phyloP scores from a whole-genome alignment of 2,888 invertebrate genomes.

The Apamea monoglypha region DNA sequence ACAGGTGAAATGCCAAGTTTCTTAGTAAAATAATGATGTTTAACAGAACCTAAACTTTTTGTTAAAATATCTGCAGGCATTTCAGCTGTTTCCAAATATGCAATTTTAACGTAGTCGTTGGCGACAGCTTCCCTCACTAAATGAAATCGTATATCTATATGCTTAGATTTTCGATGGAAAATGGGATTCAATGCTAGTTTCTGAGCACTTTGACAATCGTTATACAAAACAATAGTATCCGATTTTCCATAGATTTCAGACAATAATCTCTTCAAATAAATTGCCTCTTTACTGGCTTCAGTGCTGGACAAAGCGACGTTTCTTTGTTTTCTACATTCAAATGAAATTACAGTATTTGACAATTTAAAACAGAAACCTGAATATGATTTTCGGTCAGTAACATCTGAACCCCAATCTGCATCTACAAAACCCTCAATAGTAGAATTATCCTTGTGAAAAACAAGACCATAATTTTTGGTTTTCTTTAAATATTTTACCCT shows the following conservation, averaged over 20 bases:
- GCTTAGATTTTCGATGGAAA: neutral
- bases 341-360: neutral
- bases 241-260: neutral
- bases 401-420: neutral
- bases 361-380: neutral
- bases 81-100: neutral
- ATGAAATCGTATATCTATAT: neutral
- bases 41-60: no score
- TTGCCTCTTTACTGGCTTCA: neutral
- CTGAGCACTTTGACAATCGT: neutral
- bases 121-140: neutral
- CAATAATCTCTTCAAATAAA: neutral
- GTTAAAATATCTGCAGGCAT: no score
- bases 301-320: neutral
- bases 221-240: neutral
- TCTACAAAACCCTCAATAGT: neutral
- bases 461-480: no score
- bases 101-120: neutral
- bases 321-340: neutral
- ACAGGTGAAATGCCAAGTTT: no score
- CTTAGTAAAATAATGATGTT: no score
- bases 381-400: neutral
- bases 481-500: no score
- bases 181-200: neutral
- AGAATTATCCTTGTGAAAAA: no score